These are phyloP conservation scores for Pseudococcus viburni DNA, from an alignment of 2,888 invertebrate genomes.

Conservation along the genomic window DNA sequence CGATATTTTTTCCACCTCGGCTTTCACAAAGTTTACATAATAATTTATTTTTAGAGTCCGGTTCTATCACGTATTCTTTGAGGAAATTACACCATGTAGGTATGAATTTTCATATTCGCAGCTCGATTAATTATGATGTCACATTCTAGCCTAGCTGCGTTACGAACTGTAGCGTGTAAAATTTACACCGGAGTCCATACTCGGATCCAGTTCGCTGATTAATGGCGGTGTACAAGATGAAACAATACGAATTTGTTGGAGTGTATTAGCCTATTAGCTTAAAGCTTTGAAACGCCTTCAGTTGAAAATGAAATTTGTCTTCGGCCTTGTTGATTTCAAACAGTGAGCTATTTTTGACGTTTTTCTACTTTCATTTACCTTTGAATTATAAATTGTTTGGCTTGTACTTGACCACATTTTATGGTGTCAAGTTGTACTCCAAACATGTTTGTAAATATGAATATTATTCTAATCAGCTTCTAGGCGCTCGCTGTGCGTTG, in stretches of 20 bases:
- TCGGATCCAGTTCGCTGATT: constrained; percentile 22
- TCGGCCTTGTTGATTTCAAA: neutral
- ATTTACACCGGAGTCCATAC: neutral
- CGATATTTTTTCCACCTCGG: constrained; percentile 43
- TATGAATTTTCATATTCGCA: constrained; percentile 35
- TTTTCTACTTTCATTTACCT: constrained; percentile 27
- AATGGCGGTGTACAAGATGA: neutral
- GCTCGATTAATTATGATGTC: constrained; percentile 56
- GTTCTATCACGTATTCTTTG: constrained; percentile 51
- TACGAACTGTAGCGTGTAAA: constrained; percentile 53
- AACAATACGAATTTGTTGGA: constrained; percentile 21
- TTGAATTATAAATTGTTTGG: neutral
- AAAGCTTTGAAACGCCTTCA: constrained; percentile 32
- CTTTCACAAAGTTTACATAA: constrained; percentile 58
- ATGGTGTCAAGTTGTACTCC: neutral
- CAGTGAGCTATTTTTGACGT: neutral
- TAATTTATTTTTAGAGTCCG: neutral
- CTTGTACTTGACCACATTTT: constrained; percentile 36
- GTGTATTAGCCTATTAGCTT: constrained; percentile 2
- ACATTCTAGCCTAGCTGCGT: constrained; percentile 9
- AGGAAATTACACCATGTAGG: constrained; percentile 52
- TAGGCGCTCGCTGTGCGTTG: neutral
- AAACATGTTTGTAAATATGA: neutral
- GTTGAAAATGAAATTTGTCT: constrained; percentile 40
- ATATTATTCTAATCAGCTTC: neutral